Base-by-base conservation (phyloP, 2,113 vertebrate species). In the Anseranas semipalmata region DNA sequence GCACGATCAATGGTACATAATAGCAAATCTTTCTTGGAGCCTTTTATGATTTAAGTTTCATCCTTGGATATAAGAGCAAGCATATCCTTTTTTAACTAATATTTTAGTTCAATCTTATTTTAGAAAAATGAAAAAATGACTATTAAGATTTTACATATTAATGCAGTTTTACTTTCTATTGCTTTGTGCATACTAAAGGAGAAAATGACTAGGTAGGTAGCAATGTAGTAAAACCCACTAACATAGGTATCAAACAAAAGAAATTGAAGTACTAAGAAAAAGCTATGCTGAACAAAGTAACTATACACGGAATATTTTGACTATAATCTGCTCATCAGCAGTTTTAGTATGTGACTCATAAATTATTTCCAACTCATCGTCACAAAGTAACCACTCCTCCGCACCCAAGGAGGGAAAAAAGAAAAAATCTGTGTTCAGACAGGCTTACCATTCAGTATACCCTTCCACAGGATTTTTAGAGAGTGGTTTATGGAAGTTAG, bases 351-450 rank as follows among this genome's bases (percentile, higher is more conserved):
- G 13, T 43, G 20, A 88, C 50, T 6, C 21, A 76, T 39, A 41
- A 71, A 82, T 37, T 59, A 78, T 41, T 78, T 82, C 24, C 52
- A 85, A 46, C 13, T 77, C 15, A 5, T 62, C 10, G 41, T 72
- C 25, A 5, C 43, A 59, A 72, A 13, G 19, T 7, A 77, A 91
- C 37, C 39, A 50, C 4, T 19, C 10, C 5, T 15, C 4, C 33
- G 0, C 9, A 7, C 3, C 2, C 3, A 17, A 18, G 16, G 19
- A 25, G 11, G 8, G 10, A 18, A 24, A 48, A 21, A 2, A 17
- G 21, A 27, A 35, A 45, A 35, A 37, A 28, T 6, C 32, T 67
- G 17, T 43, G 79, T 48, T 67, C 46, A 50, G 52, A 16, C 5
- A 52, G 19, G 30, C 15, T 66, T 84, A 48, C 1, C 14, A 56